These are phyloP conservation scores for Marronus borbonicus DNA, from an alignment of 2,888 invertebrate genomes.

Conservation along the genomic window DNA sequence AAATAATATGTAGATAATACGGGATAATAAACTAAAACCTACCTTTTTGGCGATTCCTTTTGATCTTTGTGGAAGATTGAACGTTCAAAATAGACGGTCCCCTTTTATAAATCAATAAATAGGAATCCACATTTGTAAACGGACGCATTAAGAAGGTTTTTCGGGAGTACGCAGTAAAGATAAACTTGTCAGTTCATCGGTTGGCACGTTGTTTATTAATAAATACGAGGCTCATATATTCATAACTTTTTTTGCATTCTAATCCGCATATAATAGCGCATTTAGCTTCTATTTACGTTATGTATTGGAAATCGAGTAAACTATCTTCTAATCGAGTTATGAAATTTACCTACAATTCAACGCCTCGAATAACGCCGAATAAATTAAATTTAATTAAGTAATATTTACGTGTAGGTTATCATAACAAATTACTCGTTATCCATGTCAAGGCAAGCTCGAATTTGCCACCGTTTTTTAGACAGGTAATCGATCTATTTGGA, in stretches of 20 bases:
- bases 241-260: not conserved
- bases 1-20: not conserved
- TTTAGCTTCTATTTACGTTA: not conserved
- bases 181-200: conserved; percentile 37
- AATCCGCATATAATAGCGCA: not conserved
- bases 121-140: conserved; percentile 4
- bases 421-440: too few species aligned
- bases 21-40: conserved; percentile 11
- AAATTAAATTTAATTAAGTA: too few species aligned
- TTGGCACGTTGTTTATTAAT: conserved; percentile 34
- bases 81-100: conserved; percentile 7
- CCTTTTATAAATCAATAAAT: conserved; percentile 12
- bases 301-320: too few species aligned
- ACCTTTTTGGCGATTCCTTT: not conserved
- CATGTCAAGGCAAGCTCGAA: too few species aligned
- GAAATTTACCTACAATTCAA: too few species aligned
- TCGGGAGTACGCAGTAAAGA: conserved; percentile 11
- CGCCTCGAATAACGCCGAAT: not conserved
- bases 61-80: conserved; percentile 2
- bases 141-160: not conserved
- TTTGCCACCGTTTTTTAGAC: too few species aligned
- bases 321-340: too few species aligned
- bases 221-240: conserved; percentile 34
- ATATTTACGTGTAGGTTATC: too few species aligned
- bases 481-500: not conserved